Evolutionary conservation across 1,140 invertebrate genomes (phyloP), one percentile per base, ranked within the genome.

Genomic region (Drosophila pachea): DNA sequence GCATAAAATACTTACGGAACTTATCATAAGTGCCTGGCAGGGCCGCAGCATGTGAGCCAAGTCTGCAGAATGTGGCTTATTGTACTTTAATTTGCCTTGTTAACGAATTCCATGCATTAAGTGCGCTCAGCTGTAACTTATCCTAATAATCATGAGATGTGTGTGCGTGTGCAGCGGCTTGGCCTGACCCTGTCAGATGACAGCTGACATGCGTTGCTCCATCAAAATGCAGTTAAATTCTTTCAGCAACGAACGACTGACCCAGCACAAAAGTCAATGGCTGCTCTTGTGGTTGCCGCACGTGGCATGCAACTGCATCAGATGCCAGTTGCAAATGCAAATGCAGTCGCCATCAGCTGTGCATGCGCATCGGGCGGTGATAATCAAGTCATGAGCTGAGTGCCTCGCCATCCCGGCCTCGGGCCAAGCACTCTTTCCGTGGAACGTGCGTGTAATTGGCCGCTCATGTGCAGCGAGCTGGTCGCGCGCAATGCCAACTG

Each of bases 381-480:
- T 83, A 83, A 84, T 83, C 76, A 83, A 84, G 76, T 83, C 73
- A 76, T 70, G 79, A 76, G 58, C 65, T 67, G 64, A 45, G 49
- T 65, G 45, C 36, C 54, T 35, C 65, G 31, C 12, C 38, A 14
- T 29, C 52, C 45, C 6, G 9, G 5, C 36, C 31, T 33, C 36
- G 42, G 62, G 45, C 54, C 53, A 53, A 59, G 48, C 45, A 42
- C 50, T 60, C 45, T 11, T 38, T 5, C 38, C 49, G 32, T 52
- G 49, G 49, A 54, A 55, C 64, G 64, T 62, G 69, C 65, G 69
- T 72, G 52, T 72, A 78, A 76, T 50, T 73, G 72, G 49, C 71
- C 75, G 68, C 58, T 82, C 78, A 83, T 75, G 74, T 74, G 78
- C 63, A 79, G 58, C 65, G 69, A 72, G 36, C 42, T 71, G 66